These are phyloP conservation scores for Teleogryllus occipitalis DNA, from an alignment of 1,140 invertebrate species.

Conservation along the genomic window DNA sequence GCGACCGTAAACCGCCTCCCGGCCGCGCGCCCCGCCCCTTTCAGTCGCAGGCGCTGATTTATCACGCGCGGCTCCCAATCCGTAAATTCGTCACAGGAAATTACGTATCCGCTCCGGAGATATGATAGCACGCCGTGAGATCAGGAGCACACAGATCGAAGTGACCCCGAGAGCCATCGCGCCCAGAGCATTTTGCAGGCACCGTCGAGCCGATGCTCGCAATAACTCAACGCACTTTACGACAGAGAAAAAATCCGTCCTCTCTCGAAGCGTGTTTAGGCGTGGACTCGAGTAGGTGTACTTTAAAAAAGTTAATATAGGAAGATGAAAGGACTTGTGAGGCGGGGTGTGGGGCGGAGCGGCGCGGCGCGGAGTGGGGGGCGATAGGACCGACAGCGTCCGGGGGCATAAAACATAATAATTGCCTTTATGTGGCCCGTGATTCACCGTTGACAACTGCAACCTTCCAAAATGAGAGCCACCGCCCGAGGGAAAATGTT, in stretches of 20 bases:
- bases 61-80: background rate
- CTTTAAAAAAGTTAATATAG: background rate
- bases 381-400: background rate
- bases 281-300: background rate
- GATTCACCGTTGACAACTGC: background rate
- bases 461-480: background rate
- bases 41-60: no score
- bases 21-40: no score
- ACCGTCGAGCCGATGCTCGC: background rate
- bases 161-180: background rate
- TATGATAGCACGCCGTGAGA: background rate
- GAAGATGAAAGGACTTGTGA: background rate
- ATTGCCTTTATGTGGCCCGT: background rate
- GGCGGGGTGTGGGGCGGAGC: no score
- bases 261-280: background rate
- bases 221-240: background rate
- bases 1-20: background rate
- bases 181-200: no score
- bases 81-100: background rate
- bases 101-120: background rate
- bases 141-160: background rate
- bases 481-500: background rate
- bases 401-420: background rate
- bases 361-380: no score
- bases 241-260: background rate